Evolutionary conservation across 1,140 invertebrate genomes (phyloP).

Genomic region (Drosophila parabipectinata): DNA sequence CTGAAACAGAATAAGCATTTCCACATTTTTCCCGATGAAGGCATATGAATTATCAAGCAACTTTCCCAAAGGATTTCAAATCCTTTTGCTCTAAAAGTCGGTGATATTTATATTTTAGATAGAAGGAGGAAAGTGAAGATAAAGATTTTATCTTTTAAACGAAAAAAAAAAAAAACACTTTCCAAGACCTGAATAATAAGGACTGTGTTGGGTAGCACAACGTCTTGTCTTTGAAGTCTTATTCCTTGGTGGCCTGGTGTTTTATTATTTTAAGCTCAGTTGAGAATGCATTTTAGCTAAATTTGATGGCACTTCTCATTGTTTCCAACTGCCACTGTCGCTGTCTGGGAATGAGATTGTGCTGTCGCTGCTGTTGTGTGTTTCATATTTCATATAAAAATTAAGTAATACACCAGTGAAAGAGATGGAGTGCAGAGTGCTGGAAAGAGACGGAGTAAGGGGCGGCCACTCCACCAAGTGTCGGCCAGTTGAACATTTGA

Average conservation of each 20-base stretch:
- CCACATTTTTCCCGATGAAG: neutral
- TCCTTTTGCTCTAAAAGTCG: neutral
- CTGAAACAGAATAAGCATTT: neutral
- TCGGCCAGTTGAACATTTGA: conserved; percentile 43
- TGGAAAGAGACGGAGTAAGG: neutral
- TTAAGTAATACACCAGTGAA: conserved; percentile 64
- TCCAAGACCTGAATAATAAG: no score
- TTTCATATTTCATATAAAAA: conserved; percentile 80
- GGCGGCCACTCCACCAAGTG: conserved; percentile 14
- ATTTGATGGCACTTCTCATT: conserved; percentile 54
- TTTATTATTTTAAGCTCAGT: conserved; percentile 35
- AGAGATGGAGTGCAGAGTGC: neutral
- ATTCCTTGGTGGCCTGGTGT: neutral
- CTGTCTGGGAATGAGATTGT: conserved; percentile 5
- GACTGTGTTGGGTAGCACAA: conserved; percentile 2
- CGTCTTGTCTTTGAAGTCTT: neutral
- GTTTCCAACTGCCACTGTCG: conserved; percentile 49
- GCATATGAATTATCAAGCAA: neutral
- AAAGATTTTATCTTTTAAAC: no score
- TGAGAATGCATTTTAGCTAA: conserved; percentile 50
- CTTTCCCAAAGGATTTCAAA: neutral
- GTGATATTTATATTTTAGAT: no score
- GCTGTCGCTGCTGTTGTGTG: conserved; percentile 29
- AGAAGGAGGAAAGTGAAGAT: no score
- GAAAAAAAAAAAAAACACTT: no score